Conservation (phyloP, 2,888 invertebrate species). For the Papilio protenor region DNA sequence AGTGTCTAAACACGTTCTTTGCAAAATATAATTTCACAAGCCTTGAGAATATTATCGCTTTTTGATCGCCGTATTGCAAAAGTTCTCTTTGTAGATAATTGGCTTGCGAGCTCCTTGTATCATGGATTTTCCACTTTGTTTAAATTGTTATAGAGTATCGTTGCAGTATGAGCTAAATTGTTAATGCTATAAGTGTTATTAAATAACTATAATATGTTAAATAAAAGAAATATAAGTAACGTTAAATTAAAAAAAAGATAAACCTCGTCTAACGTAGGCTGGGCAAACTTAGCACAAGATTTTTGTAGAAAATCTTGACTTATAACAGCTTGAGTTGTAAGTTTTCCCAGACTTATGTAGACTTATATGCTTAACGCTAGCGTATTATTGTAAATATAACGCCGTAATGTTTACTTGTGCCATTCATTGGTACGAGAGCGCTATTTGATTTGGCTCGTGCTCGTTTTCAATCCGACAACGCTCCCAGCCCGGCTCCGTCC, state of each 20-base stretch:
- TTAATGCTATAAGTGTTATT: background rate
- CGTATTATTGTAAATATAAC: background rate
- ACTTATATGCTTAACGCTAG: background rate
- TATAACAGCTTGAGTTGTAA: background rate
- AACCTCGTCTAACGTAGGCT: background rate
- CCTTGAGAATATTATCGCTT: background rate
- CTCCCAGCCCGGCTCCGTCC: conserved; percentile 21
- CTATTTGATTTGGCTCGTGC: conserved; percentile 25
- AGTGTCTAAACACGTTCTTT: background rate
- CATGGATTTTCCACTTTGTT: background rate
- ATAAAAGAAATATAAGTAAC: too few species aligned
- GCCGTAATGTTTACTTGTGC: conserved; percentile 1
- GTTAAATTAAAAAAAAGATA: background rate
- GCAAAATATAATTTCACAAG: background rate
- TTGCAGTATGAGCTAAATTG: conserved; percentile 1
- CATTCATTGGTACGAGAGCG: conserved; percentile 3
- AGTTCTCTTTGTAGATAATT: conserved; percentile 1
- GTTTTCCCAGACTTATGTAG: background rate
- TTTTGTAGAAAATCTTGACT: background rate
- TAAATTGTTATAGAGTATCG: background rate
- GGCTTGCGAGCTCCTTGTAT: background rate
- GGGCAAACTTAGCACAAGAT: background rate
- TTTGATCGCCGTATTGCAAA: background rate
- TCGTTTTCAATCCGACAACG: conserved; percentile 24
- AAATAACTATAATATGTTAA: background rate